Conservation (phyloP, 2,797 vertebrate genomes). For the Garrulus glandarius region DNA sequence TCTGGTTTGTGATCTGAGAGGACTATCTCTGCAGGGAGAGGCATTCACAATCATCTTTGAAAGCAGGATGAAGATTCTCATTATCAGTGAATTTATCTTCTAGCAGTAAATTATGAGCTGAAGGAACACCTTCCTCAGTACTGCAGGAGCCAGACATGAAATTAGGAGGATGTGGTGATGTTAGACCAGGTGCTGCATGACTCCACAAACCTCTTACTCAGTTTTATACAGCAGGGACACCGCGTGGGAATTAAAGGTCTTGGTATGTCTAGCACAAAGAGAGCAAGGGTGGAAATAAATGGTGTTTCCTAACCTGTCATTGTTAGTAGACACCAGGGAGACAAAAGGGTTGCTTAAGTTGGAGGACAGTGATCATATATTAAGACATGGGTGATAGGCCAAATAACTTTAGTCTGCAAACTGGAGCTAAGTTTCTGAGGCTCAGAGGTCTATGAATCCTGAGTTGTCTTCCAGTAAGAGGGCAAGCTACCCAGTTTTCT, state of each 20-base stretch:
- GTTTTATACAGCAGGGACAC: not conserved
- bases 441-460: not conserved
- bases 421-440: not conserved
- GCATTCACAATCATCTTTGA: not conserved
- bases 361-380: not conserved
- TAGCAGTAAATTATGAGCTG: not conserved
- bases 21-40: not conserved
- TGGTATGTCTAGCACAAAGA: not conserved
- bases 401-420: not conserved
- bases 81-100: not conserved
- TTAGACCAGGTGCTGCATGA: not conserved
- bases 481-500: not conserved
- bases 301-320: not conserved
- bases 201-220: not conserved
- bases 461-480: not conserved
- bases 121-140: not conserved
- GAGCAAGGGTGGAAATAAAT: not conserved
- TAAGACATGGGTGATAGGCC: not conserved
- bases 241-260: not conserved
- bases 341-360: not conserved
- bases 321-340: not conserved
- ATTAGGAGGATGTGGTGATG: not conserved
- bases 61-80: not conserved
- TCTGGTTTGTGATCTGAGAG: not conserved
- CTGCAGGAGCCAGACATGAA: conserved; percentile 18